These are phyloP conservation scores for Muntiacus reevesi DNA, from an alignment of 2,113 vertebrate genomes.

Conservation along the genomic window DNA sequence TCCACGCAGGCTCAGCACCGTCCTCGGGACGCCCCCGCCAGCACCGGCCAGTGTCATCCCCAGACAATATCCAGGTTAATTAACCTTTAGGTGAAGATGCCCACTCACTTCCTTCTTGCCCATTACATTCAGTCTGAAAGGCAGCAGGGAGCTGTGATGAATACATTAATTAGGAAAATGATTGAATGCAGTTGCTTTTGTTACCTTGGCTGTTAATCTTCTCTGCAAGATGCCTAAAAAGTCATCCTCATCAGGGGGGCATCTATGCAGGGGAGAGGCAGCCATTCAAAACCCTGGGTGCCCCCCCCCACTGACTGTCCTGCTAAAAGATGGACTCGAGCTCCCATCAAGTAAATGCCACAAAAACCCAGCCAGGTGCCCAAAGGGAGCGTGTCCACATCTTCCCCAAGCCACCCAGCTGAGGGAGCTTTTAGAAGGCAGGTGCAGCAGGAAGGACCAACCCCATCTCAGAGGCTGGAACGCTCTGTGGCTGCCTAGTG, in stretches of 20 bases:
- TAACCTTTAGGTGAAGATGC: constrained; percentile 56
- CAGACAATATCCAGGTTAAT: constrained; percentile 41
- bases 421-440: not conserved
- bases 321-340: not conserved
- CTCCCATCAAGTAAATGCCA: not conserved
- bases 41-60: fast-evolving
- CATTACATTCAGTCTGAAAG: constrained; percentile 18
- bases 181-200: constrained; percentile 46
- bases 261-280: not conserved
- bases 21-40: not conserved
- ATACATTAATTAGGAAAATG: constrained; percentile 63
- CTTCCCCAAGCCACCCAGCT: not conserved
- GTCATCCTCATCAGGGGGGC: not conserved
- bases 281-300: not conserved
- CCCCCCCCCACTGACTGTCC: not conserved
- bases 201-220: constrained; percentile 39
- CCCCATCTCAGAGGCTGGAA: not conserved
- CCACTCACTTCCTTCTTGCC: constrained; percentile 4
- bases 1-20: fast-evolving
- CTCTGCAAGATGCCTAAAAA: constrained; percentile 36
- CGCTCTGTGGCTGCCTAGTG: fast-evolving
- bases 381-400: fast-evolving
- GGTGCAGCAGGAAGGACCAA: fast-evolving
- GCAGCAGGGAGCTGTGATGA: constrained; percentile 46
- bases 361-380: fast-evolving